These are phyloP conservation scores for Gymnobelideus leadbeateri DNA, from an alignment of 2,113 vertebrate genomes.

Conservation along the genomic window DNA sequence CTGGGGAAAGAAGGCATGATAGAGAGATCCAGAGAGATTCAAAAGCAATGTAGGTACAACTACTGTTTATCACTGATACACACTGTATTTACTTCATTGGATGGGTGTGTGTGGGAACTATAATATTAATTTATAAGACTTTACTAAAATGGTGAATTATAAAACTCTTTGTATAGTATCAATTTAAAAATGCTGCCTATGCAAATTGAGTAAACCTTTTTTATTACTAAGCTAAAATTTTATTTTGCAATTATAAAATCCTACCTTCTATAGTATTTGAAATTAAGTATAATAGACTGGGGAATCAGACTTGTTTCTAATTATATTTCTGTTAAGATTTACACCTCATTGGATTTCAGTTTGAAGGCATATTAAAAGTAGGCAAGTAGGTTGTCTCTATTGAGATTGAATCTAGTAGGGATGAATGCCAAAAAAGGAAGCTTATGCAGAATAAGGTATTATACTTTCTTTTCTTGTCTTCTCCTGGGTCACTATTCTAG, in stretches of 20 bases:
- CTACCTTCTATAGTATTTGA: neutral
- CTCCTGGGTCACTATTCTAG: neutral
- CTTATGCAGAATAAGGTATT: neutral
- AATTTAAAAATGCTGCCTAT: neutral
- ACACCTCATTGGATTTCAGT: neutral
- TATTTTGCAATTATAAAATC: neutral
- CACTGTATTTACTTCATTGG: neutral
- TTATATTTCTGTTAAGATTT: neutral
- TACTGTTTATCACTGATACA: neutral
- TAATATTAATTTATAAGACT: neutral
- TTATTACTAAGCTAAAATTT: neutral
- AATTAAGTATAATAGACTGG: neutral
- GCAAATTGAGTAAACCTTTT: neutral
- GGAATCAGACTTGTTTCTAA: constrained; percentile 2
- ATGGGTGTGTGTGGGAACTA: neutral
- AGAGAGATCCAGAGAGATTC: neutral
- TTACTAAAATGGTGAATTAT: neutral
- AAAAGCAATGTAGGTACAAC: neutral
- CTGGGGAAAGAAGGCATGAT: neutral
- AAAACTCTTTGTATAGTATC: neutral
- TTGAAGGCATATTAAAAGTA: neutral
- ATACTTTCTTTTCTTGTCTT: neutral
- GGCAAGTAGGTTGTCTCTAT: neutral
- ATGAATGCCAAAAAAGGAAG: neutral
- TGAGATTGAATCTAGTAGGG: neutral